Evolutionary conservation across 2,797 vertebrate genomes (phyloP).

Genomic region (Jordanella pulchra): DNA sequence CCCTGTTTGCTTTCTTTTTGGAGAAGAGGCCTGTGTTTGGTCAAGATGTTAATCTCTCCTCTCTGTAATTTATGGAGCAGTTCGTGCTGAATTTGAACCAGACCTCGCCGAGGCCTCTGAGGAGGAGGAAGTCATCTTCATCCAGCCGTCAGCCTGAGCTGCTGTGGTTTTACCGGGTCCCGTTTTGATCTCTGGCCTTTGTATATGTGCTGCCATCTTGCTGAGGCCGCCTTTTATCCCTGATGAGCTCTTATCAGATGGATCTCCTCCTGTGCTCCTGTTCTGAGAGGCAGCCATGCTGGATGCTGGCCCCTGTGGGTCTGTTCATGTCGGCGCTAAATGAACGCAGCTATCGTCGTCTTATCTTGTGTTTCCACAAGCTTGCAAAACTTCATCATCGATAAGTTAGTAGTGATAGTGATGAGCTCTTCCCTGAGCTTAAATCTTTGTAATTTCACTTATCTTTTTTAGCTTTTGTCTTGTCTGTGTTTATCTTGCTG

Average conservation of each 20-base stretch:
- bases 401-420: conserved; percentile 7
- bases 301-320: conserved; percentile 27
- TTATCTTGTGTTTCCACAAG: conserved; percentile 56
- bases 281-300: conserved; percentile 46
- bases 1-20: conserved; percentile 62
- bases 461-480: conserved; percentile 4
- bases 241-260: conserved; percentile 76
- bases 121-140: conserved; percentile 64
- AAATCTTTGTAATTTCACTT: conserved; percentile 9
- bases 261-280: conserved; percentile 53
- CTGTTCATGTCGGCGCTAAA: conserved; percentile 10
- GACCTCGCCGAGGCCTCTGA: conserved; percentile 70
- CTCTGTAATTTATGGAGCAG: conserved; percentile 78
- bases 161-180: conserved; percentile 47
- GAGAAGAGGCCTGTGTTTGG: conserved; percentile 61
- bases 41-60: conserved; percentile 72
- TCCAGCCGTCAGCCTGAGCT: conserved; percentile 62
- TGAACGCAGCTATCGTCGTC: conserved; percentile 33
- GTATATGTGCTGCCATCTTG: conserved; percentile 62
- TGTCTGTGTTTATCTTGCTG: not conserved
- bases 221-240: conserved; percentile 63
- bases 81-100: conserved; percentile 78
- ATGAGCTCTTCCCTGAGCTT: conserved; percentile 21
- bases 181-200: conserved; percentile 64
- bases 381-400: conserved; percentile 39